Base-by-base conservation (phyloP, 2,888 invertebrate genomes). In the Seira musarum region DNA sequence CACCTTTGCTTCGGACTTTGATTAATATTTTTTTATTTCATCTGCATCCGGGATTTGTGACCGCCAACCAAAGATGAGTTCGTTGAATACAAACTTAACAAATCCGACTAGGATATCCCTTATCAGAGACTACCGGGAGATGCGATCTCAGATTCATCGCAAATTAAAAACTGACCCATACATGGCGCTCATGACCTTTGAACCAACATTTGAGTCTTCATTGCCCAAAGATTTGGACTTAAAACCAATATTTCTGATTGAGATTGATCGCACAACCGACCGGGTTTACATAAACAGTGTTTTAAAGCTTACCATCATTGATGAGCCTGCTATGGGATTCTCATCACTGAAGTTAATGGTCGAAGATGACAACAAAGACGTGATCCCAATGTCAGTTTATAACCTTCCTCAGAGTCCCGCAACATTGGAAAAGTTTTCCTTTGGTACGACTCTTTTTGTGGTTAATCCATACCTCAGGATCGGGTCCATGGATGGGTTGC, bases 271-370 rank as follows among this genome's bases (percentile, higher is more conserved):
- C 8, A 75, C 53, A 17, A 17, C 21, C 15, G 82, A 82, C 30
- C 21, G 24, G 2, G 70, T 80, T 65, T 82, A 80, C n/a, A 66
- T 76, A 24, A 66, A 73, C 5, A 25, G 57, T 1, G 63, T 69
- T 1, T 64, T 82, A 0, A 75, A 80, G 21, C 24, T 82, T 0
- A 72, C 72, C 13, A 25, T 82, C 0, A 73, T 82, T 25, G 80
- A 82, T 8, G 77, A 82, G 13, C 69, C 82, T 10, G 19, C 60
- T 30, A 17, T 65, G 2, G 35, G 68, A 2, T 64, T 35, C 0
- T 17, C 67, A 1, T 46, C 79, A 1, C 53, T 82, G 40, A 19
- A 19, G 1, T 21, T 74, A 2, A 15, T 80, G 6, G 76, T 17
- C 0, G 49, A 80, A 22, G 82, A 82, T 22, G 68, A 73, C 0